Base-by-base conservation (phyloP, 2,113 vertebrate species). In the Engystomops pustulosus region DNA sequence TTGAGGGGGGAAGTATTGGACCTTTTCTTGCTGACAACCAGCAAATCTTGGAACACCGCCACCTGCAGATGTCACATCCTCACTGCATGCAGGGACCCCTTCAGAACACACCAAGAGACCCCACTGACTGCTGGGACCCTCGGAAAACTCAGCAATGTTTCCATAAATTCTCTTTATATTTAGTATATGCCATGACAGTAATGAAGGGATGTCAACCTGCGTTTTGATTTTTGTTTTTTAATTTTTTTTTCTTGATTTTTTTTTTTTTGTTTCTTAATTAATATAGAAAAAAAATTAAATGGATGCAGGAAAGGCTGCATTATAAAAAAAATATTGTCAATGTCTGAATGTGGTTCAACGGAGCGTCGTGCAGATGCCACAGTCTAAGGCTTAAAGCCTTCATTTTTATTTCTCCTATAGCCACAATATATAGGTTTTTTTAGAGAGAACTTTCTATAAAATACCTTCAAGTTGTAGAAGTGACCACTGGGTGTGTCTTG, bases 121-220 rank as follows among this genome's bases (percentile, higher is more conserved):
- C 80, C 90, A 86, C 79, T 83, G 86, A 49, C 32, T 79, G 85
- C 88, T 32, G 1, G 23, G 77, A 0, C 87, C 85, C 90, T 90
- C 90, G 91, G 87, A 90, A 86, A 89, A 88, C 87, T 89, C 89
- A 70, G 11, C 81, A 53, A n/a, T 92, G 87, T 91, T 91, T 92
- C 91, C 90, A 88, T 90, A 88, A 88, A 83, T 86, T 89, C 89
- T 92, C 41, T 80, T 68, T 67, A 36, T 68, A 69, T 34, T 30
- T 71, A 55, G 27, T 44, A 47, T 45, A 20, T 55, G 68, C 80
- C 79, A 18, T n/a, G 36, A n/a, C 44, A 25, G 27, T 34, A 20
- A 47, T 36, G 71, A 74, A 78, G 72, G 70, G 62, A 55, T 49
- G 47, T 55, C 32, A 69, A 68, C 17, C 23, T 55, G 51, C 62